phyloP scores from a whole-genome alignment of 2,888 invertebrate genomes.

The Brachyptera risi region DNA sequence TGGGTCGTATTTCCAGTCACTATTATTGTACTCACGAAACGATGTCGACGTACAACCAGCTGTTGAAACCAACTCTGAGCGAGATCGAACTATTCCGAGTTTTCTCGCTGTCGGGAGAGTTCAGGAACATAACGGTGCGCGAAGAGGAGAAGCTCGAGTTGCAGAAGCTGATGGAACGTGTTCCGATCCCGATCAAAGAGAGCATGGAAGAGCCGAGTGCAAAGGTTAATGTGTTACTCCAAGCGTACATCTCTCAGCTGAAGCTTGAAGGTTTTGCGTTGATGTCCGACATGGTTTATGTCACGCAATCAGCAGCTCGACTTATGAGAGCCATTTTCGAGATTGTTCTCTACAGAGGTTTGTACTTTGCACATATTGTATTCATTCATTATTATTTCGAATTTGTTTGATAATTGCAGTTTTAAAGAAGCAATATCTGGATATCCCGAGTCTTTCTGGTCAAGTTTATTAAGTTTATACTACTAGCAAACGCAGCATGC shows the following conservation, averaged over 20 bases:
- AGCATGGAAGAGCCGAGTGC: slow-evolving; percentile 97
- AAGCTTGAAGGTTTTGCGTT: slow-evolving; percentile 97
- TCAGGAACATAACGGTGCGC: slow-evolving; percentile 85
- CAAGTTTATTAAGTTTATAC: too few species aligned
- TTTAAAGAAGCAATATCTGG: neutral
- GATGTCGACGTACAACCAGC: slow-evolving; percentile 94
- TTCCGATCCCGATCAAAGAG: slow-evolving; percentile 98
- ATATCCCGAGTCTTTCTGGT: slow-evolving; percentile 32
- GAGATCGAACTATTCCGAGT: slow-evolving; percentile 96
- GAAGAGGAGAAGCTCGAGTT: slow-evolving; percentile 97
- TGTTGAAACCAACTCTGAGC: slow-evolving; percentile 91
- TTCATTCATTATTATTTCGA: too few species aligned
- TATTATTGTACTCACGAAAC: slow-evolving; percentile 98
- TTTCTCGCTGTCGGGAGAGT: slow-evolving; percentile 97
- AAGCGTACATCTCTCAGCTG: slow-evolving; percentile 97
- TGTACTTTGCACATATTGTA: too few species aligned
- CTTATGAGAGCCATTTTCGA: slow-evolving; percentile 96
- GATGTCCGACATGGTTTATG: slow-evolving; percentile 99
- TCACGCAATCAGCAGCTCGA: slow-evolving; percentile 94
- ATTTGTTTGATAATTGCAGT: neutral
- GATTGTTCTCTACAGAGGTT: slow-evolving; percentile 54
- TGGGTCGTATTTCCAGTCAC: slow-evolving; percentile 96
- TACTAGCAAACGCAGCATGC: too few species aligned
- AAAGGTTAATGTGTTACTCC: slow-evolving; percentile 85
- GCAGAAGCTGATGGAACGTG: slow-evolving; percentile 90